Evolutionary conservation across 2,888 invertebrate species (phyloP).

Genomic region (Stegophylla sp.): DNA sequence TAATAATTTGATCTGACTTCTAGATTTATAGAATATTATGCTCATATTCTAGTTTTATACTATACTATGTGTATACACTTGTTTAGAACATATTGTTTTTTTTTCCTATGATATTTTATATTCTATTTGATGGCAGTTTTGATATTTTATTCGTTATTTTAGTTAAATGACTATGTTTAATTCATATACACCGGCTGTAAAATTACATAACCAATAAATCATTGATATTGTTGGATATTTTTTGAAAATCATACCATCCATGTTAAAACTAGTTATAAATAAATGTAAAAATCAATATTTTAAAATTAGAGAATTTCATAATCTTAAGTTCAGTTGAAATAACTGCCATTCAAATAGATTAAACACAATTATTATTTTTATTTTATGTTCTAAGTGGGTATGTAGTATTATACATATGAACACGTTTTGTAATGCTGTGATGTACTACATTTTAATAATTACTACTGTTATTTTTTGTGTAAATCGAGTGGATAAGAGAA

Average conservation of each 20-base stretch:
- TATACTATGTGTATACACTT: background rate
- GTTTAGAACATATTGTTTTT: conserved; percentile 5
- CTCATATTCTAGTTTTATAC: conserved; percentile 43
- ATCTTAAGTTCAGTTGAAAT: too few relatives aligned
- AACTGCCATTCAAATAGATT: too few relatives aligned
- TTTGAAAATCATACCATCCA: conserved; percentile 7
- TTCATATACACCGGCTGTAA: background rate
- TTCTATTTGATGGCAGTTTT: conserved; percentile 1
- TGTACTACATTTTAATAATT: too few relatives aligned
- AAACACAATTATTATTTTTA: too few relatives aligned
- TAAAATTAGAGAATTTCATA: background rate
- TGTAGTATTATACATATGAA: too few relatives aligned
- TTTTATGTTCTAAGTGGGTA: too few relatives aligned
- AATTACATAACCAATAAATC: conserved; percentile 13
- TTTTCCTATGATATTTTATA: conserved; percentile 1
- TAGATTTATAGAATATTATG: conserved; percentile 31
- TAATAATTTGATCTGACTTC: conserved; percentile 55
- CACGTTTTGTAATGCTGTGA: too few relatives aligned
- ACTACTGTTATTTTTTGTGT: too few relatives aligned
- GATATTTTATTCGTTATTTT: conserved; percentile 13
- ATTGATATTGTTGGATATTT: conserved; percentile 27
- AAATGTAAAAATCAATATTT: background rate
- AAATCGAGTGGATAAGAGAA: too few relatives aligned
- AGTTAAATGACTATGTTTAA: background rate
- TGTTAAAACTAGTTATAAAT: conserved; percentile 14